Conservation (phyloP, 2,797 vertebrate species). For the Neomorphus geoffroyi region DNA sequence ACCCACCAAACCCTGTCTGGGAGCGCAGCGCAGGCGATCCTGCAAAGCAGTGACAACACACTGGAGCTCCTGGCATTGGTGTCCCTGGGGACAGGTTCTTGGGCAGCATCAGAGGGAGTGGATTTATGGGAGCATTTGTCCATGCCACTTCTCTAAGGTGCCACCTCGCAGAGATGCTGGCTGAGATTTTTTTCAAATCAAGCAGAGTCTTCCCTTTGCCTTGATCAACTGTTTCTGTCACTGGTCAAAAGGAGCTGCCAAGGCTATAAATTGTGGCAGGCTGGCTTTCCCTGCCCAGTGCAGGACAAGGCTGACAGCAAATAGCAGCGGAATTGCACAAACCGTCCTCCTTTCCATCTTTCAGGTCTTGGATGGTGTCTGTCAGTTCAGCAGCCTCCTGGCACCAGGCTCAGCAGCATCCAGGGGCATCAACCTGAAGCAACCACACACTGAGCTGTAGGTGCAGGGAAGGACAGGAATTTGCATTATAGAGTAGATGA, state of each 20-base stretch:
- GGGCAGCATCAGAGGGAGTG: background rate
- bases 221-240: background rate
- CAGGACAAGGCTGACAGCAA: background rate
- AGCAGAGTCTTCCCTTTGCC: background rate
- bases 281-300: background rate
- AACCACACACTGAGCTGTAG: accelerated
- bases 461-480: background rate
- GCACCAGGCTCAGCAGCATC: accelerated
- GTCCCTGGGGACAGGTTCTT: background rate
- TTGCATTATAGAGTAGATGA: background rate
- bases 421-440: background rate
- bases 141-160: background rate
- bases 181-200: background rate
- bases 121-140: accelerated
- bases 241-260: background rate
- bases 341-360: background rate
- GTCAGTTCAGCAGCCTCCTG: background rate
- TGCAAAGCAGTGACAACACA: background rate
- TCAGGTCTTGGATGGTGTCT: background rate
- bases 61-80: background rate
- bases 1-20: background rate
- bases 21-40: background rate
- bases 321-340: background rate
- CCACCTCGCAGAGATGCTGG: background rate
- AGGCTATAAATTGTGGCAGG: background rate